Evolutionary conservation across 2,797 vertebrate genomes (phyloP).

Genomic region (Scleropages formosus): DNA sequence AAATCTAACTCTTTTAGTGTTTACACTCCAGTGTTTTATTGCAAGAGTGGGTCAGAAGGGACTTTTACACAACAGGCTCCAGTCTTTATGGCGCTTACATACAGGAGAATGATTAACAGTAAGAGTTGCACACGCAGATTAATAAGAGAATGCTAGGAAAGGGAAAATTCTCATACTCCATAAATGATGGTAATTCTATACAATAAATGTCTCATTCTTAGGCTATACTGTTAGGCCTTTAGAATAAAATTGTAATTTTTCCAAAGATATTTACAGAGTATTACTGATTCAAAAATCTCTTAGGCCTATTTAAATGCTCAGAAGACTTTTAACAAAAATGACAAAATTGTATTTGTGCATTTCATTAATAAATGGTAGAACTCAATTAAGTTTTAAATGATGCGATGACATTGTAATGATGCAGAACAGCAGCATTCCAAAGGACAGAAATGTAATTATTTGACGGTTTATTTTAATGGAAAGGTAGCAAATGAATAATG

Average conservation of each 20-base stretch:
- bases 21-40: conserved; percentile 51
- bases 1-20: conserved; percentile 16
- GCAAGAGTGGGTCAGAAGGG: conserved; percentile 26
- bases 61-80: conserved; percentile 30
- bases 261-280: not conserved
- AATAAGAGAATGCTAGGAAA: conserved; percentile 26
- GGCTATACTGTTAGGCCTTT: conserved; percentile 4
- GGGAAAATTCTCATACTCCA: not conserved
- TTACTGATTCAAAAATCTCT: not conserved
- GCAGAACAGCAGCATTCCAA: not conserved
- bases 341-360: not conserved
- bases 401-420: not conserved
- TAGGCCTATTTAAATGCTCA: not conserved
- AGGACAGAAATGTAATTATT: not conserved
- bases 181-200: conserved; percentile 1
- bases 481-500: too few relatives aligned
- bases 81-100: conserved; percentile 41
- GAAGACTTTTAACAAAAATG: too few relatives aligned
- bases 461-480: not conserved
- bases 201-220: conserved; percentile 4
- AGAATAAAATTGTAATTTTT: not conserved
- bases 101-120: conserved; percentile 62
- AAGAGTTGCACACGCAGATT: conserved; percentile 31
- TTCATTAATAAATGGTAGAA: conserved; percentile 16
- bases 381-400: conserved; percentile 11